Percentiles rank a stretch among this genome's conserved stretches.
Conservation (phyloP, 2,797 vertebrate species). For the Balearica regulorum region DNA sequence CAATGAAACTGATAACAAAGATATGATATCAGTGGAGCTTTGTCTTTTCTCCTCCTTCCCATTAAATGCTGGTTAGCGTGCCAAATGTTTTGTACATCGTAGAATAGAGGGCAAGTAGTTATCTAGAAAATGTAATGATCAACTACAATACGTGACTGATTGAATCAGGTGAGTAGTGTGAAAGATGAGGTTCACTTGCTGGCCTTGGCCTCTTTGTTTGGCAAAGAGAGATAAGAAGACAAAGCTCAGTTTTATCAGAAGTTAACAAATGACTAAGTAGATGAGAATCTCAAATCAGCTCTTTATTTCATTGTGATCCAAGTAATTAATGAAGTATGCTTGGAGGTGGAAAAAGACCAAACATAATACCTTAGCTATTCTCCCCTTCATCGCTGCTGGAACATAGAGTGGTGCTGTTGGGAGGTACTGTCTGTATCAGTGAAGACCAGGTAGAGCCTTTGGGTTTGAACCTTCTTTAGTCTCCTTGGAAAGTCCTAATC, state of each 20-base stretch:
- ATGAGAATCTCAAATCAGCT: neutral
- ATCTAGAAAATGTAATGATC: conserved; percentile 53
- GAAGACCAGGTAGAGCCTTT: neutral
- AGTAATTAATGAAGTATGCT: neutral
- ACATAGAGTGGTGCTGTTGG: neutral
- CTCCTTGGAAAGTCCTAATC: neutral
- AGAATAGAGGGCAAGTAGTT: neutral
- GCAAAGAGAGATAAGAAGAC: conserved; percentile 37
- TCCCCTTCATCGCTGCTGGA: neutral
- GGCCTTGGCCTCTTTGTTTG: conserved; percentile 52
- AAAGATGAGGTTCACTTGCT: conserved; percentile 60
- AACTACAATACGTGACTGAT: conserved; percentile 61
- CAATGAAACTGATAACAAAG: neutral
- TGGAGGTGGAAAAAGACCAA: neutral
- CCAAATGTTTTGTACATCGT: neutral
- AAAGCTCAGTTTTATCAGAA: conserved; percentile 45
- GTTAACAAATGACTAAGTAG: conserved; percentile 42
- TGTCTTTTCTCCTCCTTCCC: neutral
- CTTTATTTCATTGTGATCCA: neutral
- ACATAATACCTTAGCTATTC: neutral
- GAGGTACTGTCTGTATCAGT: neutral
- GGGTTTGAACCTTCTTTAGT: neutral
- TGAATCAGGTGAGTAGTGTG: conserved; percentile 27
- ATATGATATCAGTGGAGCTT: neutral
- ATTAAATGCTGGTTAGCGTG: neutral